A percentile compares a stretch with the other conserved stretches of the same genome.
Conservation (phyloP, 2,113 vertebrate genomes). For the Oreamnos americanus region DNA sequence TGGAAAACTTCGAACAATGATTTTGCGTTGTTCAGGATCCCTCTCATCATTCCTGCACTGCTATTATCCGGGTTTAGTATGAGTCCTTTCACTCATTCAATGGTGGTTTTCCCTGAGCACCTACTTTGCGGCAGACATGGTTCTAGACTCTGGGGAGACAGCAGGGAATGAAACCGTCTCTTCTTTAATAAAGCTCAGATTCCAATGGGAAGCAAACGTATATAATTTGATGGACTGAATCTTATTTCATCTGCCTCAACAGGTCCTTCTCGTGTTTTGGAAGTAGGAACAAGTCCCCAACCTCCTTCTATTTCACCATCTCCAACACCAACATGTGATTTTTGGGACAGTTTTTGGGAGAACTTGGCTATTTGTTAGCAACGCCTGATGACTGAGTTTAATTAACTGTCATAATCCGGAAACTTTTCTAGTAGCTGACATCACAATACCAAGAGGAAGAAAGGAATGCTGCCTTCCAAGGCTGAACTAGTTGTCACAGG, state of each 20-base stretch:
- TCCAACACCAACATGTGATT: background rate
- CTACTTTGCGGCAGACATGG: background rate
- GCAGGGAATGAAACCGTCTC: fast-evolving
- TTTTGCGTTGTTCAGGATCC: too few relatives aligned
- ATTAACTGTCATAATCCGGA: background rate
- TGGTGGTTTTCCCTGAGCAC: background rate
- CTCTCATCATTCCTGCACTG: too few relatives aligned
- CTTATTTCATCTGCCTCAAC: background rate
- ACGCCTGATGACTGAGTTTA: background rate
- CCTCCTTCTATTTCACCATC: background rate
- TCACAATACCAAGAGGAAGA: background rate
- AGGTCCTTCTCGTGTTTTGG: background rate
- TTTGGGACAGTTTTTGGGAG: background rate
- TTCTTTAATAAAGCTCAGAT: background rate
- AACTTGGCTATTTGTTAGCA: background rate
- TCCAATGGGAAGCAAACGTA: background rate
- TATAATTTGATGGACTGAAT: background rate
- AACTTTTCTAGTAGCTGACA: background rate
- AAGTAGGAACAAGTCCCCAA: background rate
- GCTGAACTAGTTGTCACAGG: background rate
- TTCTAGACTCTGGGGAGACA: background rate
- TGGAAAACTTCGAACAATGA: background rate
- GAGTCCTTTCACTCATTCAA: background rate
- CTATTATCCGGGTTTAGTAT: background rate
- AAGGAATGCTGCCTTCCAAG: background rate